These are phyloP conservation scores for Gallirallus australis DNA, from an alignment of 2,797 vertebrate species.

Conservation along the genomic window DNA sequence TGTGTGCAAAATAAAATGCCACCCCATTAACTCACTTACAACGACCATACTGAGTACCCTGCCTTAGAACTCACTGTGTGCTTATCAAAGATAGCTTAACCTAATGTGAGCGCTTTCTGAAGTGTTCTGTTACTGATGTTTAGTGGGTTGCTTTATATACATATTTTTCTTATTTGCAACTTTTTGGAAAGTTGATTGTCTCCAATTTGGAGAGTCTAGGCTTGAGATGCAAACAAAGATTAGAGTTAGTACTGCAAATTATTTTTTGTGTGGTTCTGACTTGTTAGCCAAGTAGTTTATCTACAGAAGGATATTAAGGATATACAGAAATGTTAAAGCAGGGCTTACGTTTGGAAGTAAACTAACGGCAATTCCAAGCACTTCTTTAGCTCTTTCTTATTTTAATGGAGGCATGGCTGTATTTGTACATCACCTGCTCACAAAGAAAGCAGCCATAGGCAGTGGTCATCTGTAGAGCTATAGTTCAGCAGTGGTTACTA, in stretches of 20 bases:
- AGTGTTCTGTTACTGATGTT: background rate
- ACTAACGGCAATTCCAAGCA: background rate
- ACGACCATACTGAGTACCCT: background rate
- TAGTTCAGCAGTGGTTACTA: conserved; percentile 39
- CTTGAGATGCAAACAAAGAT: background rate
- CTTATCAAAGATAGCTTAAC: background rate
- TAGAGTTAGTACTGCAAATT: background rate
- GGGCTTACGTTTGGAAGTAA: background rate
- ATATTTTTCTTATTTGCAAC: background rate
- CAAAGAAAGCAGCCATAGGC: background rate
- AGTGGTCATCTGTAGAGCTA: conserved; percentile 37
- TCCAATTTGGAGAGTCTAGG: background rate
- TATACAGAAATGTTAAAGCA: background rate
- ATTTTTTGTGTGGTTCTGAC: background rate
- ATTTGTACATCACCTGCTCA: background rate
- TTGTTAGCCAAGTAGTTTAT: background rate
- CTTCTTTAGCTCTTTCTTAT: background rate
- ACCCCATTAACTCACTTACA: background rate
- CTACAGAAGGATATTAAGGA: background rate
- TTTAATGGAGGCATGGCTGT: background rate
- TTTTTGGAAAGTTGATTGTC: background rate
- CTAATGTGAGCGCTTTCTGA: background rate
- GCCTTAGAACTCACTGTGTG: background rate
- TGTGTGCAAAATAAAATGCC: background rate
- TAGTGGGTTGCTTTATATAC: background rate